Evolutionary conservation across 1,140 invertebrate species (phyloP).

Genomic region (Lasaia peninsularis): DNA sequence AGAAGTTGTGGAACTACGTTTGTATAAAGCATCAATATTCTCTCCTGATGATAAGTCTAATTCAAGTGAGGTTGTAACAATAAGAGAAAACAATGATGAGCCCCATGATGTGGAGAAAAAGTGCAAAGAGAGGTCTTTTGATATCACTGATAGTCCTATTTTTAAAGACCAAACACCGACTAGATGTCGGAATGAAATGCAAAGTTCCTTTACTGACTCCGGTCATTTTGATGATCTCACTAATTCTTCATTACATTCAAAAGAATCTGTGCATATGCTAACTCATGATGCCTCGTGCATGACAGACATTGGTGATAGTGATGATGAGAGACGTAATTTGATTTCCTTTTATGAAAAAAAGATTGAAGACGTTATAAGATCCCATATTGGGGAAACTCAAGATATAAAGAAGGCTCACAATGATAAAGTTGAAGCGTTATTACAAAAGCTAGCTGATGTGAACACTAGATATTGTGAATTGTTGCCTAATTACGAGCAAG

Average conservation of each 20-base stretch:
- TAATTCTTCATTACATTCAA: conserved; percentile 84
- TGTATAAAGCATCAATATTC: conserved; percentile 86
- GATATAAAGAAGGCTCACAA: conserved; percentile 87
- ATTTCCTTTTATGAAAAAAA: conserved; percentile 84
- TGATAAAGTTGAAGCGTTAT: conserved; percentile 86
- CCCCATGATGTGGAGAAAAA: conserved; percentile 70
- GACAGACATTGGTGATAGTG: conserved; percentile 72
- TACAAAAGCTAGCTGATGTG: conserved; percentile 87
- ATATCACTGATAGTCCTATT: conserved; percentile 63
- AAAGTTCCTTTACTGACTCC: conserved; percentile 87
- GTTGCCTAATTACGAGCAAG: conserved; percentile 82
- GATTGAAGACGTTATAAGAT: conserved; percentile 84
- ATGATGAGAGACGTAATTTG: conserved; percentile 81
- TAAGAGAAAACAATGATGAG: conserved; percentile 81
- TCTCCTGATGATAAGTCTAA: conserved; percentile 86
- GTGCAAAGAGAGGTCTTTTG: conserved; percentile 55
- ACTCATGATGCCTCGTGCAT: conserved; percentile 78
- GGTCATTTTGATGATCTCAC: conserved; percentile 90
- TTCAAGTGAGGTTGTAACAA: conserved; percentile 85
- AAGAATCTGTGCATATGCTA: conserved; percentile 80
- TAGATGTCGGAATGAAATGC: conserved; percentile 77
- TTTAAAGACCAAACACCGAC: conserved; percentile 61
- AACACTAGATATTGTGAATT: conserved; percentile 86
- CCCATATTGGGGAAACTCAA: conserved; percentile 83
- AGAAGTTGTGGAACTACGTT: conserved; percentile 87